Conservation (phyloP, 2,888 invertebrate species). For the Notocelia uddmanniana region DNA sequence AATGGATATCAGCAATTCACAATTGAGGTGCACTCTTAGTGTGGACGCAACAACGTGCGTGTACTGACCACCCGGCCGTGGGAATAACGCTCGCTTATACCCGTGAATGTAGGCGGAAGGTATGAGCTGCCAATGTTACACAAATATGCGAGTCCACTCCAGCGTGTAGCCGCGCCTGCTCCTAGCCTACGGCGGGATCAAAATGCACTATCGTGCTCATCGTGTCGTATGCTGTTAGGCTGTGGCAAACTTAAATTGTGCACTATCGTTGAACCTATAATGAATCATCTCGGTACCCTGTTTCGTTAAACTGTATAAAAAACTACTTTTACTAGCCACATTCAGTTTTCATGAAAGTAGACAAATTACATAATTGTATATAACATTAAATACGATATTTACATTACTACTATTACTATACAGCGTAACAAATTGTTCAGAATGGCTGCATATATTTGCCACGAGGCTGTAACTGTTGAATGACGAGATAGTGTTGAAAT, state of each 20-base stretch:
- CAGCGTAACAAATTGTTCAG: constrained; percentile 12
- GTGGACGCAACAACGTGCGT: too few species aligned
- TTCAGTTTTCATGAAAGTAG: constrained; percentile 49
- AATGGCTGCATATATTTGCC: not conserved
- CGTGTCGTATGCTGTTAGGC: not conserved
- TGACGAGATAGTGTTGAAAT: not conserved
- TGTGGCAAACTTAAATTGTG: not conserved
- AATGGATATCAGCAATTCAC: too few species aligned
- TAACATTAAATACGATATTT: constrained; percentile 42
- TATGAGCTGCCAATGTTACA: too few species aligned
- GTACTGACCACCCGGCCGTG: too few species aligned
- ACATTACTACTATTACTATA: constrained; percentile 20
- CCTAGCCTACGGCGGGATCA: too few species aligned
- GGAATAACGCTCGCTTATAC: too few species aligned
- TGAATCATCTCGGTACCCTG: constrained; percentile 62
- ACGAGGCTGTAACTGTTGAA: not conserved
- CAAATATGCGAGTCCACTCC: too few species aligned
- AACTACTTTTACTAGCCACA: constrained; percentile 62
- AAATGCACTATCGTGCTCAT: too few species aligned
- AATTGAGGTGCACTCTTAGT: too few species aligned
- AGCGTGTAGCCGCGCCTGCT: too few species aligned
- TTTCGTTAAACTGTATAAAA: constrained; percentile 66
- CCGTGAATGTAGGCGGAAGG: too few species aligned
- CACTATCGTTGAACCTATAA: constrained; percentile 17
- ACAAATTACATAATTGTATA: constrained; percentile 41